phyloP scores from a whole-genome alignment of 2,113 vertebrate species.

The Leucoraja erinaceus region DNA sequence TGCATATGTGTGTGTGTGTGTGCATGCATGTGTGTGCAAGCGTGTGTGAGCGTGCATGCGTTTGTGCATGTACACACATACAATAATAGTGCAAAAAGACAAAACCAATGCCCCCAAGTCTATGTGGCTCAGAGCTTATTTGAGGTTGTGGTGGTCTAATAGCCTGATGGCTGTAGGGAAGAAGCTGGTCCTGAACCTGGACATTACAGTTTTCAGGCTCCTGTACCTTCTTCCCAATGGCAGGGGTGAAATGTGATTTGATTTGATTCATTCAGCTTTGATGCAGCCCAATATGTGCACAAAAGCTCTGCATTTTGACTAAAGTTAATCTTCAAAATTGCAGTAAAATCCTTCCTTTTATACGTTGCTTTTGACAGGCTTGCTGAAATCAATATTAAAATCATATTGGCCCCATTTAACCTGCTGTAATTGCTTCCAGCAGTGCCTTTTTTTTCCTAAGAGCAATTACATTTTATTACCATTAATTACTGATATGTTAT shows the following conservation, averaged over 20 bases:
- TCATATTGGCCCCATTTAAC: not conserved
- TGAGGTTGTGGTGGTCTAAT: too few relatives aligned
- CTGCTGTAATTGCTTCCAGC: slow-evolving; percentile 20
- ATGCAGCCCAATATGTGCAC: not conserved
- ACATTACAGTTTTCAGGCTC: too few relatives aligned
- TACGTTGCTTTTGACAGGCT: not conserved
- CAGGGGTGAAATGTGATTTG: not conserved
- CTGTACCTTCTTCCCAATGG: too few relatives aligned
- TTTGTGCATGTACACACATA: too few relatives aligned
- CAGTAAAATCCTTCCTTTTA: slow-evolving; percentile 9
- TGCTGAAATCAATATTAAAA: not conserved
- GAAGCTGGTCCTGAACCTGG: too few relatives aligned
- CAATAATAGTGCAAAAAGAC: too few relatives aligned
- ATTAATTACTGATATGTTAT: slow-evolving; percentile 14
- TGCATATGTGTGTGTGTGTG: too few relatives aligned
- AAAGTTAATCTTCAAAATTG: not conserved
- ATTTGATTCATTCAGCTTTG: not conserved
- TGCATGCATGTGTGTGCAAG: too few relatives aligned
- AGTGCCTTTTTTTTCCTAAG: not conserved
- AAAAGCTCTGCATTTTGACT: not conserved
- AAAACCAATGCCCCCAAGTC: too few relatives aligned
- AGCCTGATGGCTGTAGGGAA: too few relatives aligned
- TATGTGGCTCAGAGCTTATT: too few relatives aligned
- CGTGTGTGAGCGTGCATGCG: too few relatives aligned
- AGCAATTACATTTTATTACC: slow-evolving; percentile 6